Evolutionary conservation across 2,113 vertebrate genomes (phyloP).

Genomic region (Corythoichthys intestinalis): DNA sequence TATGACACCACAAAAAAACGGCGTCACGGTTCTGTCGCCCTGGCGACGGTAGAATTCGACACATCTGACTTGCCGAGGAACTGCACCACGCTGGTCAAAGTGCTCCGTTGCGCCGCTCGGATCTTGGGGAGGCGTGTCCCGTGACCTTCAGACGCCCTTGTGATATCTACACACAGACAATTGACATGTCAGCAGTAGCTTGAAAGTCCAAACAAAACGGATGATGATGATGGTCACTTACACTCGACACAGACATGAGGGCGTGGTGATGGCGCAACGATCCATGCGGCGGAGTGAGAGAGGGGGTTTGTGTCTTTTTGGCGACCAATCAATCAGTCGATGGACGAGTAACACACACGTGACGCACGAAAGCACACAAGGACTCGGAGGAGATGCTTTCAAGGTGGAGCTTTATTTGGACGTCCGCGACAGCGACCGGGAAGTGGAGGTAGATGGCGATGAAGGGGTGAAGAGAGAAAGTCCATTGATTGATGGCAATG

Average conservation of each 20-base stretch:
- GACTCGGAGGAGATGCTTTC: slow-evolving; percentile 79
- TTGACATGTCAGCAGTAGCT: not conserved
- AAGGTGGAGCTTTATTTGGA: slow-evolving; percentile 75
- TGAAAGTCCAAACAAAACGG: not conserved
- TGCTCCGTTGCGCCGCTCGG: slow-evolving; percentile 84
- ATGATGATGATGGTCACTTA: slow-evolving; percentile 15
- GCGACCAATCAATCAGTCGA: slow-evolving; percentile 52
- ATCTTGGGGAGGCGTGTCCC: slow-evolving; percentile 85
- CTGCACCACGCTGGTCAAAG: slow-evolving; percentile 89
- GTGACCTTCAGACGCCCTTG: slow-evolving; percentile 84
- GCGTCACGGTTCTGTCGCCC: not conserved
- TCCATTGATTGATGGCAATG: slow-evolving; percentile 3
- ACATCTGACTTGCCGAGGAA: slow-evolving; percentile 81
- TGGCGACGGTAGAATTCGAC: not conserved
- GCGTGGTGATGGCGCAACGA: slow-evolving; percentile 43
- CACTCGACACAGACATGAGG: slow-evolving; percentile 36
- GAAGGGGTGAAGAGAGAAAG: slow-evolving; percentile 6
- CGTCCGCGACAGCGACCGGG: slow-evolving; percentile 49
- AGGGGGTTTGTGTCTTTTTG: slow-evolving; percentile 32
- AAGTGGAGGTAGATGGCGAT: slow-evolving; percentile 3
- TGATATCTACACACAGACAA: slow-evolving; percentile 80
- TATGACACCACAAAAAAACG: slow-evolving; percentile 49
- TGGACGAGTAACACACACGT: slow-evolving; percentile 75
- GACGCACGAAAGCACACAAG: slow-evolving; percentile 77
- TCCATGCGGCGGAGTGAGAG: slow-evolving; percentile 49